A percentile compares a stretch with the other conserved stretches of the same genome.
phyloP scores from a whole-genome alignment of 2,113 vertebrate genomes.

The Lepus timidus region DNA sequence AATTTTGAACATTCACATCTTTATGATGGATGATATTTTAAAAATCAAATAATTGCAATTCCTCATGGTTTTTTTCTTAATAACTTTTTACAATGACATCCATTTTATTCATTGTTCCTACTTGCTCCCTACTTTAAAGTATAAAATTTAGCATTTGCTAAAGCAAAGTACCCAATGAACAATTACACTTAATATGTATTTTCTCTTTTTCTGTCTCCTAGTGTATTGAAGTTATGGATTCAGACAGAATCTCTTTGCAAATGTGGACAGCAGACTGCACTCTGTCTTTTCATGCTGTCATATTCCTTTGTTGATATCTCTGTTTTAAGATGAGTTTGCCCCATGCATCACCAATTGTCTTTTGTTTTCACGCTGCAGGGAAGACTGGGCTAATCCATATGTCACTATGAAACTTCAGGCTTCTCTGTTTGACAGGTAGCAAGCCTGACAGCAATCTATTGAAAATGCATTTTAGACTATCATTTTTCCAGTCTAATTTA shows the following conservation, averaged over 20 bases:
- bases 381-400: conserved; percentile 88
- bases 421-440: conserved; percentile 86
- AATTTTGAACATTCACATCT: conserved; percentile 58
- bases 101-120: conserved; percentile 67
- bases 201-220: conserved; percentile 69
- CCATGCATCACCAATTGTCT: conserved; percentile 87
- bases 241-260: conserved; percentile 82
- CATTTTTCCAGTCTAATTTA: conserved; percentile 88
- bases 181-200: conserved; percentile 71
- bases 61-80: conserved; percentile 59
- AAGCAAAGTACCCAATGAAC: conserved; percentile 53
- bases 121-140: conserved; percentile 37
- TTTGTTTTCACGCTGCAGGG: conserved; percentile 89
- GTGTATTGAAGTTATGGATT: conserved; percentile 75
- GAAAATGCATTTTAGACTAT: conserved; percentile 87
- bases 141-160: conserved; percentile 59
- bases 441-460: conserved; percentile 87
- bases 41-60: conserved; percentile 76
- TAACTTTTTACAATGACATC: conserved; percentile 61
- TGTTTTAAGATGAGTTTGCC: conserved; percentile 88
- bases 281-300: conserved; percentile 87
- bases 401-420: conserved; percentile 85
- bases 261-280: conserved; percentile 83
- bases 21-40: conserved; percentile 20
- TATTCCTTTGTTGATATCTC: conserved; percentile 88